phyloP scores from a whole-genome alignment of 2,888 invertebrate genomes.

The Hofmannophila pseudospretella region DNA sequence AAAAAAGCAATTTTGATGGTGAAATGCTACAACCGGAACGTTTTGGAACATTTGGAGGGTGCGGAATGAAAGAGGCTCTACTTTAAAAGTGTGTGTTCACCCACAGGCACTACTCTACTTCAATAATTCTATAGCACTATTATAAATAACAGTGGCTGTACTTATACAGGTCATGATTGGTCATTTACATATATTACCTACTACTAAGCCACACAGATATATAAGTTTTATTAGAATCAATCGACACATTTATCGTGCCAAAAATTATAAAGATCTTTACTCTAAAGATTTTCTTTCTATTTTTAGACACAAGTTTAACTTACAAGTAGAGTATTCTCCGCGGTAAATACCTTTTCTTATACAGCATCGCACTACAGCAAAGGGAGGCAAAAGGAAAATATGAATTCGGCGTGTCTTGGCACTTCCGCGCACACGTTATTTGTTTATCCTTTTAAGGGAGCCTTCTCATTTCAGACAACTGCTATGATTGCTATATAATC shows the following conservation, averaged over 20 bases:
- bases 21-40: slow-evolving; percentile 55
- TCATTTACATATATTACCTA: no score
- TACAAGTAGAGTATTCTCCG: slow-evolving; percentile 31
- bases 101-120: no score
- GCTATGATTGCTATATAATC: slow-evolving; percentile 71
- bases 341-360: slow-evolving; percentile 19
- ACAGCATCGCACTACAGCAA: slow-evolving; percentile 33
- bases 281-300: no score
- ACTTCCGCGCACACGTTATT: slow-evolving; percentile 74
- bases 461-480: slow-evolving; percentile 71
- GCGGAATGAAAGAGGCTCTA: slow-evolving; percentile 34
- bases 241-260: no score
- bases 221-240: no score
- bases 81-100: slow-evolving; percentile 15
- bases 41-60: slow-evolving; percentile 36
- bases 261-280: no score
- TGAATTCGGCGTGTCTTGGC: slow-evolving; percentile 67
- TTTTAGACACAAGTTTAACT: no score
- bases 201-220: no score
- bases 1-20: slow-evolving; percentile 70
- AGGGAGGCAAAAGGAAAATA: slow-evolving; percentile 65
- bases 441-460: slow-evolving; percentile 75
- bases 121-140: no score
- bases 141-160: no score
- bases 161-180: no score